Percentiles rank a stretch among this genome's conserved stretches.
These are phyloP conservation scores for Pardalotus punctatus DNA, from an alignment of 2,113 vertebrate genomes.

Conservation along the genomic window DNA sequence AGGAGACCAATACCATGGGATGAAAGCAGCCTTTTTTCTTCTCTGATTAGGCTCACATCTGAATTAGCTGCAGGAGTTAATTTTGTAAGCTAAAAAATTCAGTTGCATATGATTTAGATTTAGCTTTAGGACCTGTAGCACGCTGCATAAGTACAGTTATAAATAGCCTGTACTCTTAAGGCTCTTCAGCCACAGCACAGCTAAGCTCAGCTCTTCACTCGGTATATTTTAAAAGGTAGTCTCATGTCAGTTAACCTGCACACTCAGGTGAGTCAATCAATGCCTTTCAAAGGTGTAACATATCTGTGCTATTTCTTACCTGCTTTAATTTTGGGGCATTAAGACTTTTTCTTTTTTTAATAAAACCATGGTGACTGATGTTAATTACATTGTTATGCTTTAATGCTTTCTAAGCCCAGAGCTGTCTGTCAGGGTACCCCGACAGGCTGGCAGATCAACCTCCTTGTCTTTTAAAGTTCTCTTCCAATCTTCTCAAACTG, in stretches of 20 bases:
- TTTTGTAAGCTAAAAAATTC: neutral
- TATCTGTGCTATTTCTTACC: neutral
- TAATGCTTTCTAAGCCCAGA: neutral
- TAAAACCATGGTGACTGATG: neutral
- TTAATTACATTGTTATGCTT: neutral
- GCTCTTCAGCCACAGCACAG: neutral
- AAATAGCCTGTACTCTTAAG: neutral
- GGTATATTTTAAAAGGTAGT: neutral
- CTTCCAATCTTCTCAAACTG: neutral
- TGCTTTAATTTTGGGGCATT: neutral
- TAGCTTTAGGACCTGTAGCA: neutral
- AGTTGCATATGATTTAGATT: neutral
- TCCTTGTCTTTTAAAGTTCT: neutral
- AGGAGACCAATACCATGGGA: neutral
- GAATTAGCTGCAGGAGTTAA: neutral
- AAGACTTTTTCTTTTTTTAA: neutral
- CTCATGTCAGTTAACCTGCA: neutral
- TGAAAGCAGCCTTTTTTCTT: neutral
- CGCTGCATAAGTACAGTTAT: neutral
- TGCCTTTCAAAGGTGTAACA: neutral
- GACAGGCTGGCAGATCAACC: neutral
- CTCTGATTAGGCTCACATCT: neutral
- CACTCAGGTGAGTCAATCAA: neutral
- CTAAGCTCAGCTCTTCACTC: neutral
- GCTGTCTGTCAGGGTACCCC: neutral